Conservation (phyloP, 2,888 invertebrate species). For the Mythimna vitellina region DNA sequence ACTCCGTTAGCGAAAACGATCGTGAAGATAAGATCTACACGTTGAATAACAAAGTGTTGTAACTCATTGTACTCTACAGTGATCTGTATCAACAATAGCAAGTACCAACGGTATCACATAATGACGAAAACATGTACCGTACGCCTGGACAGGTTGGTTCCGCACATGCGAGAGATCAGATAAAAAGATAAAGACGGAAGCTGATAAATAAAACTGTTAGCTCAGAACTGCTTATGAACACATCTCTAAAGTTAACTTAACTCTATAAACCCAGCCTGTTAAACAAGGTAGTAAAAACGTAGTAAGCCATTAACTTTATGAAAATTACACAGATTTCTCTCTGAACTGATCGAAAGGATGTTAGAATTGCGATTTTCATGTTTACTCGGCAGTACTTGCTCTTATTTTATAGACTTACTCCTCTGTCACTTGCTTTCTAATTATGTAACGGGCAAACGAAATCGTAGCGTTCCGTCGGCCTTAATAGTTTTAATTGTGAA, state of each 20-base stretch:
- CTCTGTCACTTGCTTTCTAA: conserved; percentile 74
- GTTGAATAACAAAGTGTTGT: conserved; percentile 34
- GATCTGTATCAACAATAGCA: conserved; percentile 52
- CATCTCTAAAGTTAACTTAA: conserved; percentile 13
- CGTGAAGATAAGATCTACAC: conserved; percentile 21
- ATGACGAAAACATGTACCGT: conserved; percentile 57
- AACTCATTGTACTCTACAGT: conserved; percentile 39
- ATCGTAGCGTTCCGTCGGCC: conserved; percentile 74
- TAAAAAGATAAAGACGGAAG: conserved; percentile 38
- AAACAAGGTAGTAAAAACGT: conserved; percentile 31
- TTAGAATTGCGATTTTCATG: conserved; percentile 48
- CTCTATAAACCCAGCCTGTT: conserved; percentile 5
- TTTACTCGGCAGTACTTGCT: conserved; percentile 42
- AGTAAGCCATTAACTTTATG: conserved; percentile 26
- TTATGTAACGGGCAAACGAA: conserved; percentile 81
- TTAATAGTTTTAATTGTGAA: conserved; percentile 86
- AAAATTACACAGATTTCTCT: conserved; percentile 52
- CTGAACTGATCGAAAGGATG: conserved; percentile 39
- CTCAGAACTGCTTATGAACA: conserved; percentile 17
- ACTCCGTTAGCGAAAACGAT: conserved; percentile 27
- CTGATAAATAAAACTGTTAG: conserved; percentile 37
- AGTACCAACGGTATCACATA: conserved; percentile 56
- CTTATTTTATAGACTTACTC: conserved; percentile 57
- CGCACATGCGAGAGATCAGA: conserved; percentile 46
- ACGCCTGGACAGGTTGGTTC: conserved; percentile 51